Conservation (phyloP, 2,797 vertebrate species). For the Synanceia verrucosa region DNA sequence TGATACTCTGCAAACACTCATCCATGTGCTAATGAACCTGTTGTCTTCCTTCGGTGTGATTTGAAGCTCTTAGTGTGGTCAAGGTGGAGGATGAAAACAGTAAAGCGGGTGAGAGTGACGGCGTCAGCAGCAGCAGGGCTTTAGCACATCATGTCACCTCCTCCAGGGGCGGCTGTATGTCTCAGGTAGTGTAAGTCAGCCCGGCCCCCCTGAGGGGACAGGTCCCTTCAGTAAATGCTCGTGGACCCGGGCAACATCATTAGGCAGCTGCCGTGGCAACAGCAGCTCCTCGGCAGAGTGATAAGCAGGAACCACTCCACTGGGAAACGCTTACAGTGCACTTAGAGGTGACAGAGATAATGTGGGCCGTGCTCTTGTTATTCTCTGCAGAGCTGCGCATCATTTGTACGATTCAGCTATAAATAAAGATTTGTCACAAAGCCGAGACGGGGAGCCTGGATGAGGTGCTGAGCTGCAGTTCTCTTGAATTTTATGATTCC, state of each 20-base stretch:
- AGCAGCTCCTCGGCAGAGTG: slow-evolving; percentile 40
- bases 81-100: slow-evolving; percentile 38
- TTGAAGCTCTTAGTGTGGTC: slow-evolving; percentile 53
- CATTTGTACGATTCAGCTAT: slow-evolving; percentile 40
- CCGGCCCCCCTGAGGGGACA: slow-evolving; percentile 62
- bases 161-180: slow-evolving; percentile 32
- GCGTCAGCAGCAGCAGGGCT: slow-evolving; percentile 15
- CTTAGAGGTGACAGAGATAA: slow-evolving; percentile 61
- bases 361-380: slow-evolving; percentile 55
- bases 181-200: slow-evolving; percentile 52
- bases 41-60: slow-evolving; percentile 11
- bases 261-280: slow-evolving; percentile 60
- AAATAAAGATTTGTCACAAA: slow-evolving; percentile 50
- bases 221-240: slow-evolving; percentile 58
- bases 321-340: slow-evolving; percentile 63
- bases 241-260: slow-evolving; percentile 66
- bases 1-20: background rate
- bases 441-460: background rate
- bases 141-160: slow-evolving; percentile 25
- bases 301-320: slow-evolving; percentile 56
- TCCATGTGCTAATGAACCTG: slow-evolving; percentile 40
- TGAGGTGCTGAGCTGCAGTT: background rate
- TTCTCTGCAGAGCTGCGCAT: slow-evolving; percentile 50
- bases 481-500: slow-evolving; percentile 5
- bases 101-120: slow-evolving; percentile 7